A percentile compares a stretch with the other conserved stretches of the same genome.
These are phyloP conservation scores for Cheilosia urbana DNA, from an alignment of 2,888 invertebrate genomes.

Conservation along the genomic window DNA sequence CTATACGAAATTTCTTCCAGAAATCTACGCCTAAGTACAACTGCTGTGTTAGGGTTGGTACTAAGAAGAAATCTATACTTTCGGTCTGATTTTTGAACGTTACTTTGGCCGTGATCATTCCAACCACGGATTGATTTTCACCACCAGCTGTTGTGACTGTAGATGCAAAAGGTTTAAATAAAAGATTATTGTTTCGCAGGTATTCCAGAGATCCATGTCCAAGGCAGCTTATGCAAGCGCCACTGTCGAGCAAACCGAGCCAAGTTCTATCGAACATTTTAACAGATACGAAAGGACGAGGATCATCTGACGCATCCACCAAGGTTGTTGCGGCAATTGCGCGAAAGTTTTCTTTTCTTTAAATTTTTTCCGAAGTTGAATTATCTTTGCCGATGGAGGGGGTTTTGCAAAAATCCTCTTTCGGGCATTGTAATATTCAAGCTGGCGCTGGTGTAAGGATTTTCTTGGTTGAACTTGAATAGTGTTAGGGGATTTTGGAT, in stretches of 20 bases:
- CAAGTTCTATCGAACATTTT: background rate
- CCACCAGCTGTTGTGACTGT: slow-evolving; percentile 51
- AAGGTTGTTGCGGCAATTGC: background rate
- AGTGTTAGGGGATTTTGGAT: no score
- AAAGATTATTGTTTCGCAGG: slow-evolving; percentile 7
- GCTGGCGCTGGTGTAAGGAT: background rate
- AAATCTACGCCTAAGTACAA: slow-evolving; percentile 60
- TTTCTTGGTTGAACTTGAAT: background rate
- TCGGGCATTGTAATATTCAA: background rate
- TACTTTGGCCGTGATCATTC: slow-evolving; percentile 2
- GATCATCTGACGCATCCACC: slow-evolving; percentile 10
- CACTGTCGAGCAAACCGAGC: slow-evolving; percentile 46
- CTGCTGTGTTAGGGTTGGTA: slow-evolving; percentile 49
- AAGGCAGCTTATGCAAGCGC: slow-evolving; percentile 55
- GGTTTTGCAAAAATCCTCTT: background rate
- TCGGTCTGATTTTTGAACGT: slow-evolving; percentile 8
- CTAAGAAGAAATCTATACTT: background rate
- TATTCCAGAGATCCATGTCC: slow-evolving; percentile 16
- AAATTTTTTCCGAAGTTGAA: background rate
- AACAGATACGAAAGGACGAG: slow-evolving; percentile 32
- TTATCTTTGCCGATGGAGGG: background rate
- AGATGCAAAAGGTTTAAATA: slow-evolving; percentile 14
- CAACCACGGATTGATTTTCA: slow-evolving; percentile 28
- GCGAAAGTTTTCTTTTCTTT: background rate
- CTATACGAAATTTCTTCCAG: slow-evolving; percentile 30